Percentiles rank a stretch among this genome's conserved stretches.
Evolutionary conservation across 2,113 vertebrate genomes (phyloP).

Genomic region (Grallaria varia): DNA sequence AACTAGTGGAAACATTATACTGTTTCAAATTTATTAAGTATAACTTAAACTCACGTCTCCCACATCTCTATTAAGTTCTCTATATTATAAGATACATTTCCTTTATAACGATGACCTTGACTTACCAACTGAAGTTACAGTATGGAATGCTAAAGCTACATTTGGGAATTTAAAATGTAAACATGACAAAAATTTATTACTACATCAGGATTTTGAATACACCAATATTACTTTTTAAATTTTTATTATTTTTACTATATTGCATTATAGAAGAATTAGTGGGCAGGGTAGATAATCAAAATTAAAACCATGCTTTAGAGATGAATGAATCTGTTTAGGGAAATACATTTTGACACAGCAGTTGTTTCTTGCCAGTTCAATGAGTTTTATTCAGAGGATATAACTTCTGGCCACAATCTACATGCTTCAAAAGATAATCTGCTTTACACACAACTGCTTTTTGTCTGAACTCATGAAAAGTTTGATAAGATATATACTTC

Average conservation of each 20-base stretch:
- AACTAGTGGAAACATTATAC: neutral
- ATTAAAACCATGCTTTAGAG: slow-evolving; percentile 57
- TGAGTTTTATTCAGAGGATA: slow-evolving; percentile 64
- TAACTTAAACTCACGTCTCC: neutral
- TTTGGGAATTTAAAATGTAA: neutral
- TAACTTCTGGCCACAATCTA: slow-evolving; percentile 66
- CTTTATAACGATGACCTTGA: neutral
- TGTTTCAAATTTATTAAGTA: neutral
- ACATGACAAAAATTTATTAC: neutral
- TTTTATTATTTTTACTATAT: neutral
- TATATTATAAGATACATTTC: neutral
- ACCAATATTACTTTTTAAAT: neutral
- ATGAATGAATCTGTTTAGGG: slow-evolving; percentile 55
- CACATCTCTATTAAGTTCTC: neutral
- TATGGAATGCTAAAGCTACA: neutral
- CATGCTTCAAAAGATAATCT: slow-evolving; percentile 67
- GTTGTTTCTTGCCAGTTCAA: slow-evolving; percentile 75
- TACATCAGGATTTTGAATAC: neutral
- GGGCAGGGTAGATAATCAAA: slow-evolving; percentile 9
- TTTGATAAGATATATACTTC: neutral
- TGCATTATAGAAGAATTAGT: neutral
- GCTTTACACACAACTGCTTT: slow-evolving; percentile 53
- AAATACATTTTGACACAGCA: slow-evolving; percentile 73
- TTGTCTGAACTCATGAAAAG: neutral
- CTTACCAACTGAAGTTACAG: neutral